A percentile compares a stretch with the other conserved stretches of the same genome.
Evolutionary conservation across 2,888 invertebrate genomes (phyloP).

Genomic region (Oligia latruncula): DNA sequence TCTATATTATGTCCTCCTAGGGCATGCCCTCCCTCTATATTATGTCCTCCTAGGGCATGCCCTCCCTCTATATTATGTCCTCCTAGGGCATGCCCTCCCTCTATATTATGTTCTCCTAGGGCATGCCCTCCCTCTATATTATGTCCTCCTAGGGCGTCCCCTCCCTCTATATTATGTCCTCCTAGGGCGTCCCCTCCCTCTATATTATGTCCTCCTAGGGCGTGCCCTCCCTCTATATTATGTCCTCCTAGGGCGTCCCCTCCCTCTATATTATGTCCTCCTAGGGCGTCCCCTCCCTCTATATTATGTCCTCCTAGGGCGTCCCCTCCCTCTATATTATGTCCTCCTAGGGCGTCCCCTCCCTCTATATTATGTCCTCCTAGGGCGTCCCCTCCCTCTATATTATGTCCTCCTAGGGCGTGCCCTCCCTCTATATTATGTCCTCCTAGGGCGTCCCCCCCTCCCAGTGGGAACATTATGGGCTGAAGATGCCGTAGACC

Average conservation of each 20-base stretch:
- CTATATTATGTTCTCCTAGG: no score
- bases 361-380: no score
- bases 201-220: no score
- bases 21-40: not conserved
- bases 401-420: not conserved
- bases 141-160: not conserved
- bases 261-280: no score
- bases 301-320: no score
- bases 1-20: no score
- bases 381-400: not conserved
- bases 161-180: no score
- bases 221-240: not conserved
- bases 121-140: not conserved
- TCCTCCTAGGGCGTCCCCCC: not conserved
- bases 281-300: not conserved
- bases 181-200: not conserved
- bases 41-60: not conserved
- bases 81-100: not conserved
- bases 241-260: not conserved
- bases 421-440: not conserved
- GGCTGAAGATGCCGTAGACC: not conserved
- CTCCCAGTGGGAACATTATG: not conserved
- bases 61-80: no score
- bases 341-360: not conserved
- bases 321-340: not conserved